These are phyloP conservation scores for Eurypyga helias DNA, from an alignment of 2,113 vertebrate species.

Conservation along the genomic window DNA sequence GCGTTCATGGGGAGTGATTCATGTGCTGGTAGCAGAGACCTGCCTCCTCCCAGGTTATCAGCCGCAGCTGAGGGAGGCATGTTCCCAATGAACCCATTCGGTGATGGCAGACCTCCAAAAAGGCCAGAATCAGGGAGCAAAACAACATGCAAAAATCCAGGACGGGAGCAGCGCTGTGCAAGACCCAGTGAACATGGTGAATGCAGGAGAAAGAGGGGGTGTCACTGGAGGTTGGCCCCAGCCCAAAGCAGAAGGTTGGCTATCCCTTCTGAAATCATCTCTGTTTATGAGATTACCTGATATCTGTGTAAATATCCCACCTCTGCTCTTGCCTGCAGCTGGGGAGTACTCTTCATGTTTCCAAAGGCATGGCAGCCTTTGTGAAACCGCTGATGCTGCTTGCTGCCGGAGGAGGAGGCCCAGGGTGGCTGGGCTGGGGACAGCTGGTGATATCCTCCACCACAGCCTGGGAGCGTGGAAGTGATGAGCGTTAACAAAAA, in stretches of 20 bases:
- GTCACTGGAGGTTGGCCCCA: background rate
- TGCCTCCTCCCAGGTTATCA: background rate
- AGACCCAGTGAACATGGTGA: accelerated
- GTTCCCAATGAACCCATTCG: background rate
- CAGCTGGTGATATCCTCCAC: background rate
- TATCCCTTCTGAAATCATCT: background rate
- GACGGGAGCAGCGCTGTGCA: accelerated
- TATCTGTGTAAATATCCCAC: background rate
- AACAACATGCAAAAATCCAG: accelerated
- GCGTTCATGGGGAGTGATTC: background rate
- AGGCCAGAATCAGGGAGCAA: background rate
- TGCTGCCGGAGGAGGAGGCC: background rate
- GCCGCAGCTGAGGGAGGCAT: background rate
- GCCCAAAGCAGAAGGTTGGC: background rate
- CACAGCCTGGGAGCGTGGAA: accelerated
- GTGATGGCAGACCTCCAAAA: background rate
- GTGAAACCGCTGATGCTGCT: background rate
- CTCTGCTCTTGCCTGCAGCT: background rate
- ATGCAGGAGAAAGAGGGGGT: background rate
- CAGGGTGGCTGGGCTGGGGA: background rate
- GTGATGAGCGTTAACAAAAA: background rate
- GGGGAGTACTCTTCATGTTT: background rate
- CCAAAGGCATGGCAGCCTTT: background rate
- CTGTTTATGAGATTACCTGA: background rate
- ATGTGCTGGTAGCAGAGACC: background rate